These are phyloP conservation scores for Zelleria hepariella DNA, from an alignment of 2,888 invertebrate genomes.

Conservation along the genomic window DNA sequence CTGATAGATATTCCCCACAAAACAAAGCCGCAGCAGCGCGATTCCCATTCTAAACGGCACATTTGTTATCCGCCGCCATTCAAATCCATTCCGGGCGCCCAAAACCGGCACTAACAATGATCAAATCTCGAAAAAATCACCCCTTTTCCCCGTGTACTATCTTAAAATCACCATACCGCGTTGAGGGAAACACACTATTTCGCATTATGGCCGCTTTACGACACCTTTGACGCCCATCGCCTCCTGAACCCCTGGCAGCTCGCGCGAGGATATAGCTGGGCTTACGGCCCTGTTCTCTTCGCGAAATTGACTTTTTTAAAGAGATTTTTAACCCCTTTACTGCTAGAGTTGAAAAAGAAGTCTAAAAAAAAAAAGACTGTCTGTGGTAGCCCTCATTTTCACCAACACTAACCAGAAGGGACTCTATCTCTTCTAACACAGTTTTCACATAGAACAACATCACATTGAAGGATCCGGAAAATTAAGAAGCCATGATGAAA, in stretches of 20 bases:
- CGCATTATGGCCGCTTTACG: slow-evolving; percentile 42
- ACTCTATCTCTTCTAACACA: too few relatives aligned
- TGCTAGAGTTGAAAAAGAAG: background rate
- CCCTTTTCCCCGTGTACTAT: slow-evolving; percentile 9
- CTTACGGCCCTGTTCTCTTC: background rate
- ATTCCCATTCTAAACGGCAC: background rate
- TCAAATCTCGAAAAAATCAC: slow-evolving; percentile 29
- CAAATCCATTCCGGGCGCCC: slow-evolving; percentile 26
- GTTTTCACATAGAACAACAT: too few relatives aligned
- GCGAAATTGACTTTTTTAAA: background rate
- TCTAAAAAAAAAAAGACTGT: background rate
- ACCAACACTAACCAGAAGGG: too few relatives aligned
- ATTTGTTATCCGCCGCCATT: slow-evolving; percentile 13
- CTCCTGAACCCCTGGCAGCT: background rate
- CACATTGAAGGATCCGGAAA: too few relatives aligned
- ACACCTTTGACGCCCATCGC: slow-evolving; percentile 39
- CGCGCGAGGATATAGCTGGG: background rate
- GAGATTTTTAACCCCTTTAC: background rate
- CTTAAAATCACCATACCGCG: slow-evolving; percentile 34
- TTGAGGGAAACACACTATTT: slow-evolving; percentile 36
- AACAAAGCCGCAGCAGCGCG: background rate
- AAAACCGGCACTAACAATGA: slow-evolving; percentile 19
- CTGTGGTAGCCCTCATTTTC: too few relatives aligned
- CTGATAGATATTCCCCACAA: background rate
- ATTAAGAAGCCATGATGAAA: too few relatives aligned